Evolutionary conservation across 2,797 vertebrate species (phyloP), one percentile per base, ranked within the genome.

Genomic region (Pipistrellus nathusii): DNA sequence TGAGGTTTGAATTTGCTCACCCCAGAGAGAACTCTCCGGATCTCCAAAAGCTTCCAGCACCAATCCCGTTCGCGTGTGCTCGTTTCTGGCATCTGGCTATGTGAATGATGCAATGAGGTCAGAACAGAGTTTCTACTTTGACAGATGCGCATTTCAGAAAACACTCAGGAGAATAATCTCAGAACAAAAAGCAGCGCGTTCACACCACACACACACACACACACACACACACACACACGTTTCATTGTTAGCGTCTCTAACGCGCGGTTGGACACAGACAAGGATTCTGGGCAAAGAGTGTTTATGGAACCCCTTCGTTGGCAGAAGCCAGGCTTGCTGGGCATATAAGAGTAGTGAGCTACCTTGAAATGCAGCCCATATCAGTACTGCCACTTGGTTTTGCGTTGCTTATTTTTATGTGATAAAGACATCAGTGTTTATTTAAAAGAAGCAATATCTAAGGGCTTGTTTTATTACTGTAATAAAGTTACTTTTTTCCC

Each of bases 401-500:
- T 66, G 51, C 30, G 55, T 41, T 68, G 46, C 25, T 88, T 73
- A 14, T 78, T 84, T 93, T 85, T 57, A 90, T 25, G 30, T n/a
- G 51, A 96, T 48, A 85, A 87, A 93, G 51, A 71, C 30, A 68
- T 44, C 35, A 30, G 44, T 66, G 46, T 68, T 59, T 21, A 38
- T 73, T 84, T 73, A n/a, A 96, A 93, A 96, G 35, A 75, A 92
- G 25, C 9, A 96, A 72, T 32, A 80, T 6, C 18, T 93, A 77
- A 51, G 21, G 25, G 8, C 80, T 25, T 30, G 75, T 21, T 68
- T n/a, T 83, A 23, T 51, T 85, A 55, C 53, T 76, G 25, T 25
- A 78, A 69, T 80, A 85, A 94, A 95, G 46, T 53, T 69, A 84
- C 0, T 93, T 96, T 51, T 93, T 73, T 88, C 38, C n/a, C 30